Conservation (phyloP, 2,797 vertebrate species). For the Fringilla coelebs region DNA sequence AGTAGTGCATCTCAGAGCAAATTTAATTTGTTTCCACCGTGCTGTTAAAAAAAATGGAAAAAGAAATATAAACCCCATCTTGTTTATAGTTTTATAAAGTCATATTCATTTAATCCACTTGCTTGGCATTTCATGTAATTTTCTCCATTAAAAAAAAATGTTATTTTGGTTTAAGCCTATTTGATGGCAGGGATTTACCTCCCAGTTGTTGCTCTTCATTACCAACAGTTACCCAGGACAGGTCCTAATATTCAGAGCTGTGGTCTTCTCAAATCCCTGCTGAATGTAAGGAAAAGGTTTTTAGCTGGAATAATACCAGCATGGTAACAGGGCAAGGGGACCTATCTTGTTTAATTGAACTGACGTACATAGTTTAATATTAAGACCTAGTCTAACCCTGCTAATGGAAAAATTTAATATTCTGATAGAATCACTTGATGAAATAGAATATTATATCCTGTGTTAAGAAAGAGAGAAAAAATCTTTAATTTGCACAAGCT, state of each 20-base stretch:
- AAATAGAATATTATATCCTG: conserved; percentile 55
- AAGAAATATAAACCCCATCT: not conserved
- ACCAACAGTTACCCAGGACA: not conserved
- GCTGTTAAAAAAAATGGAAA: not conserved
- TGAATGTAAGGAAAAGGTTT: not conserved
- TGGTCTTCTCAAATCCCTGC: not conserved
- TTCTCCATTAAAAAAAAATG: conserved; percentile 14
- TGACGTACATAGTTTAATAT: conserved; percentile 45
- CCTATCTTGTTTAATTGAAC: conserved; percentile 40
- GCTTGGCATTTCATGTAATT: conserved; percentile 12
- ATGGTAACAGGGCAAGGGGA: not conserved
- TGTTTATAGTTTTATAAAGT: conserved; percentile 26
- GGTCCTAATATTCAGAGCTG: not conserved
- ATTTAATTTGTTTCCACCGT: not conserved
- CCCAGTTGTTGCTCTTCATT: not conserved
- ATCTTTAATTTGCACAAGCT: conserved; percentile 33
- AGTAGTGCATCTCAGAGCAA: not conserved
- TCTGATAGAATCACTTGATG: conserved; percentile 46
- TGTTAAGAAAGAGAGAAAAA: conserved; percentile 8
- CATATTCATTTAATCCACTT: conserved; percentile 3
- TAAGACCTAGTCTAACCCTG: conserved; percentile 56
- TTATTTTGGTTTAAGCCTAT: conserved; percentile 17
- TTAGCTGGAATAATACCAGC: conserved; percentile 1
- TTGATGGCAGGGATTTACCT: conserved; percentile 12
- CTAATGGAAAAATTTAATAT: conserved; percentile 66